A percentile compares a stretch with the other conserved stretches of the same genome.
These are phyloP conservation scores for Bombus breviceps DNA, from an alignment of 1,140 invertebrate species.

Conservation along the genomic window DNA sequence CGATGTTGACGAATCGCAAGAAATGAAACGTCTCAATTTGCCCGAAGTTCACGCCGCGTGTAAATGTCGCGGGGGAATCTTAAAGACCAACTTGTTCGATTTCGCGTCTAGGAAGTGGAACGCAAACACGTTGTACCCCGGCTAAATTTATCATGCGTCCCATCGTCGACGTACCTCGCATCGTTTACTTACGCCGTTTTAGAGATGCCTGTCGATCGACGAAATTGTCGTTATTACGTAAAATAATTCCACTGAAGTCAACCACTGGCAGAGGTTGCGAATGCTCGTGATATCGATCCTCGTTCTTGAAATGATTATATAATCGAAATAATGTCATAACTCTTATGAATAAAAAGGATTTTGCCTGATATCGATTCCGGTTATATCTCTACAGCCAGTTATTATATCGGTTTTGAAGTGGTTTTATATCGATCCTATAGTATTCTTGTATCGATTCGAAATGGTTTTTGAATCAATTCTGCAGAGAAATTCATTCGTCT, in stretches of 20 bases:
- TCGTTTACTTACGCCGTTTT: conserved; percentile 62
- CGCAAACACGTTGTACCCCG: conserved; percentile 65
- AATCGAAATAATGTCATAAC: background rate
- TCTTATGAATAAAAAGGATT: background rate
- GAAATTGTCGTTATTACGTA: conserved; percentile 55
- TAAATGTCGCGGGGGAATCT: conserved; percentile 18
- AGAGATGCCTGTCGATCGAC: conserved; percentile 21
- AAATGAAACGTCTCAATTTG: background rate
- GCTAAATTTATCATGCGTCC: conserved; percentile 71
- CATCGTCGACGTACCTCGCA: conserved; percentile 56
- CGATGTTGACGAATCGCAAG: background rate
- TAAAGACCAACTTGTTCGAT: conserved; percentile 52
- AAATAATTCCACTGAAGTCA: conserved; percentile 51
- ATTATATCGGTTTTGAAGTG: background rate
- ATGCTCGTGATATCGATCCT: background rate
- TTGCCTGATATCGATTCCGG: background rate
- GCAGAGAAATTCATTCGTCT: background rate
- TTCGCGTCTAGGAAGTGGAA: conserved; percentile 71
- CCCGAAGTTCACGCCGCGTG: conserved; percentile 24
- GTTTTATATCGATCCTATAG: background rate
- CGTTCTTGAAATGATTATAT: background rate
- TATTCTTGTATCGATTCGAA: background rate
- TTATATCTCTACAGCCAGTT: background rate
- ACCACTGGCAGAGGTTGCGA: background rate
- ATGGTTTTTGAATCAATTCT: background rate